A percentile compares a stretch with the other conserved stretches of the same genome.
These are phyloP conservation scores for Panzeria rudis DNA, from an alignment of 2,888 invertebrate species.

Conservation along the genomic window DNA sequence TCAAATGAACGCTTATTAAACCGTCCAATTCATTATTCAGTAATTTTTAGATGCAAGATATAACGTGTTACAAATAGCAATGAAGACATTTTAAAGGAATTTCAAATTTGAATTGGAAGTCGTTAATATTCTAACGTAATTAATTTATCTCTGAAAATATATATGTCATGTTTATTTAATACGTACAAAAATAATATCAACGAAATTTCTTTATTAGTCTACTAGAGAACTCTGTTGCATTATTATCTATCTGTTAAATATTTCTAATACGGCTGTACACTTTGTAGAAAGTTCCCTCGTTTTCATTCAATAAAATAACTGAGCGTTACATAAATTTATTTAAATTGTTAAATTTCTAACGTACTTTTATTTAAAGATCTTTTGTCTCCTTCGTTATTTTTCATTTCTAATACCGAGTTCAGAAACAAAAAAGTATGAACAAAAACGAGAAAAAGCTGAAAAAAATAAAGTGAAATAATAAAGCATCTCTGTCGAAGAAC, in stretches of 20 bases:
- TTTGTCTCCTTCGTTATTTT: constrained; percentile 54
- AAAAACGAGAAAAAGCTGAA: constrained; percentile 3
- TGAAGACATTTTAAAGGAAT: too few species aligned
- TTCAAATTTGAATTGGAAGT: neutral
- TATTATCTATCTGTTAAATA: neutral
- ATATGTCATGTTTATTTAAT: neutral
- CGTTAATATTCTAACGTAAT: neutral
- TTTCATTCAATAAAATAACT: neutral
- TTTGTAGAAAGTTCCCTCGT: neutral
- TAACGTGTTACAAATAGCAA: too few species aligned
- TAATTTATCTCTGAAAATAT: neutral
- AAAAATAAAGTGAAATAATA: constrained; percentile 48
- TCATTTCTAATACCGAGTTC: constrained; percentile 53
- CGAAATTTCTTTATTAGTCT: neutral
- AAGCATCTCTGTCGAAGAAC: constrained; percentile 60
- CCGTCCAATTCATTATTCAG: too few species aligned
- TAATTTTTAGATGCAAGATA: too few species aligned
- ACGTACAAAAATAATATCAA: neutral
- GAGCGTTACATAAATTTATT: constrained; percentile 25
- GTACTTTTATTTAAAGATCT: constrained; percentile 63
- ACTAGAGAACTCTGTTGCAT: neutral
- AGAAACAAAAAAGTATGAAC: constrained; percentile 43
- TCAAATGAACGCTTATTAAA: too few species aligned
- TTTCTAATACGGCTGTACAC: neutral
- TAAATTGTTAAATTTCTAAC: constrained; percentile 61